Percentiles rank a stretch among this genome's conserved stretches.
These are phyloP conservation scores for Dynastes tityus DNA, from an alignment of 2,888 invertebrate genomes.

Conservation along the genomic window DNA sequence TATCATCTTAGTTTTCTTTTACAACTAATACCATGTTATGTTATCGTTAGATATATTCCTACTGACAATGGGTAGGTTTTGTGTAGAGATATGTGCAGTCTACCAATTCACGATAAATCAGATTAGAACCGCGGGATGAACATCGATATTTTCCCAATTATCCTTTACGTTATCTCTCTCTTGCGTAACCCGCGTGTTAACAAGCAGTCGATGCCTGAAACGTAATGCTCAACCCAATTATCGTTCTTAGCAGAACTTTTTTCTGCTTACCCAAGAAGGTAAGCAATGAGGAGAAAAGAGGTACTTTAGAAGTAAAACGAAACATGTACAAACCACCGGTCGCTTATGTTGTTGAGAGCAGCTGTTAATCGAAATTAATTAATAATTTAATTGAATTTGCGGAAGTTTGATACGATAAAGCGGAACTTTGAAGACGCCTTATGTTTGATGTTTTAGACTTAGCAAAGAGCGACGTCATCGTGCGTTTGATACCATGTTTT, in stretches of 20 bases:
- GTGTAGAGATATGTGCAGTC: too few species aligned
- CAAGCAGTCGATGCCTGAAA: slow-evolving; percentile 36
- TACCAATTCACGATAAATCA: slow-evolving; percentile 31
- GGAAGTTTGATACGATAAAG: slow-evolving; percentile 50
- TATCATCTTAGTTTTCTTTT: too few species aligned
- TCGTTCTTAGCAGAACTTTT: slow-evolving; percentile 8
- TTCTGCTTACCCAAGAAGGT: slow-evolving; percentile 1
- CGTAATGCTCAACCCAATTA: slow-evolving; percentile 29
- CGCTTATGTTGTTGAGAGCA: slow-evolving; percentile 12
- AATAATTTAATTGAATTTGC: slow-evolving; percentile 54
- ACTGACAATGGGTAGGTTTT: too few species aligned
- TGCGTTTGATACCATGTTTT: neutral
- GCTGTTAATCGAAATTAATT: slow-evolving; percentile 51
- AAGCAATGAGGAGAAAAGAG: neutral
- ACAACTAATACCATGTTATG: too few species aligned
- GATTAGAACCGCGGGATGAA: slow-evolving; percentile 39
- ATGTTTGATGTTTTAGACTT: slow-evolving; percentile 31
- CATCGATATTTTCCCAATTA: slow-evolving; percentile 46
- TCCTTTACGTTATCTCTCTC: slow-evolving; percentile 38
- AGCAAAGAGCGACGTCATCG: neutral
- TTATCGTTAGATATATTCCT: too few species aligned
- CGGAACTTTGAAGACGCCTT: slow-evolving; percentile 35
- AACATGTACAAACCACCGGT: slow-evolving; percentile 11
- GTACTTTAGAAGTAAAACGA: neutral
- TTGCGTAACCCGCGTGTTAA: slow-evolving; percentile 37